Evolutionary conservation across 2,113 vertebrate species (phyloP).

Genomic region (Sander lucioperca): DNA sequence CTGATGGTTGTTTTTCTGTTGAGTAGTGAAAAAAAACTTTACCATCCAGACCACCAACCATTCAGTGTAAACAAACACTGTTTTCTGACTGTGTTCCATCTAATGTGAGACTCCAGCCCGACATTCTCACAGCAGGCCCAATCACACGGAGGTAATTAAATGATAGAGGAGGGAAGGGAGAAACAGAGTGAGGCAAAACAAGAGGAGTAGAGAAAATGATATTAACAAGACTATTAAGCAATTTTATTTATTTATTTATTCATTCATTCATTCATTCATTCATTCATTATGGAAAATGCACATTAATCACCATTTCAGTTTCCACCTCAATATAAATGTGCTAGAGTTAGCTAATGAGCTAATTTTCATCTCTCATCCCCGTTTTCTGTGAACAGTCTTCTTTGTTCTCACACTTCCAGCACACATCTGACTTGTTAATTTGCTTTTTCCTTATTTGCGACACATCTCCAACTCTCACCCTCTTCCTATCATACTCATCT

Average conservation of each 20-base stretch:
- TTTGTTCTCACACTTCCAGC: slow-evolving; percentile 38
- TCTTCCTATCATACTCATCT: not conserved
- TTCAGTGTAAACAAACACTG: slow-evolving; percentile 66
- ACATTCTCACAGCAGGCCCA: slow-evolving; percentile 60
- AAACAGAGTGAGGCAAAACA: slow-evolving; percentile 29
- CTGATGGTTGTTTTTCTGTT: slow-evolving; percentile 46
- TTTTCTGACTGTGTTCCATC: slow-evolving; percentile 56
- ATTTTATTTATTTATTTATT: not conserved
- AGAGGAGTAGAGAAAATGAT: slow-evolving; percentile 23
- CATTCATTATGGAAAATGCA: no score
- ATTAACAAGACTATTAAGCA: slow-evolving; percentile 29
- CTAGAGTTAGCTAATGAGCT: no score
- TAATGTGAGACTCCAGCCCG: slow-evolving; percentile 49
- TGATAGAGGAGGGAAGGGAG: slow-evolving; percentile 35
- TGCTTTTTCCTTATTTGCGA: not conserved
- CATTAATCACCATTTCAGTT: no score
- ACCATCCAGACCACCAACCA: slow-evolving; percentile 68
- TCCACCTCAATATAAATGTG: no score
- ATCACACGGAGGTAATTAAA: slow-evolving; percentile 65
- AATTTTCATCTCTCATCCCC: no score
- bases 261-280: no score
- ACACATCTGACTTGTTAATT: slow-evolving; percentile 13
- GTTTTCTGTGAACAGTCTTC: slow-evolving; percentile 5
- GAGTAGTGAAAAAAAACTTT: slow-evolving; percentile 5
- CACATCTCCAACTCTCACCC: not conserved